Evolutionary conservation across 2,888 invertebrate species (phyloP).

Genomic region (Thereva unica): DNA sequence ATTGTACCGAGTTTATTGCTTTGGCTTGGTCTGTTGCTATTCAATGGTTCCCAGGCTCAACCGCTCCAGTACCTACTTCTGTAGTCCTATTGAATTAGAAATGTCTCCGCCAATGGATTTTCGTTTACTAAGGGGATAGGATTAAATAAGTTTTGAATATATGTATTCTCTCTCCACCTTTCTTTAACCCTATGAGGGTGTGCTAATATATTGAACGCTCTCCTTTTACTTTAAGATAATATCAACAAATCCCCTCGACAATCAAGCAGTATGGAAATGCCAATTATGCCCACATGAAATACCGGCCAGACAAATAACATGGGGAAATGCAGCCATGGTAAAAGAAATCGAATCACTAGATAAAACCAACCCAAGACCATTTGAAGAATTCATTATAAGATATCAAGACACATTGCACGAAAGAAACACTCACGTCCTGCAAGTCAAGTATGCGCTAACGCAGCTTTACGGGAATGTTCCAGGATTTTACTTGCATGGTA

Average conservation of each 20-base stretch:
- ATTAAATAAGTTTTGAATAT: not conserved
- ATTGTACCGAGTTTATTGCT: no score
- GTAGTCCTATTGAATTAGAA: no score
- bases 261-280: constrained; percentile 67
- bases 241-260: constrained; percentile 66
- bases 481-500: constrained; percentile 64
- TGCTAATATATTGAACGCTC: no score
- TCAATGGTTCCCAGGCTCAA: no score
- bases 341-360: constrained; percentile 64
- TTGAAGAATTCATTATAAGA: constrained; percentile 68
- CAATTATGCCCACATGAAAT: constrained; percentile 65
- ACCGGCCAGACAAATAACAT: constrained; percentile 64
- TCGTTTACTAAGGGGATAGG: no score
- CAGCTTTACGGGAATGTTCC: constrained; percentile 70
- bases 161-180: no score
- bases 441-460: constrained; percentile 70
- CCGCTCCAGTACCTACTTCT: not conserved
- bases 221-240: constrained; percentile 55
- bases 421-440: constrained; percentile 68
- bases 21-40: no score
- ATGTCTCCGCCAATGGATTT: no score
- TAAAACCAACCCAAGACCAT: constrained; percentile 61
- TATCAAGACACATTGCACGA: constrained; percentile 68
- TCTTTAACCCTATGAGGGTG: no score
- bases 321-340: constrained; percentile 66